Percentiles rank a stretch among this genome's conserved stretches.
Evolutionary conservation across 2,113 vertebrate species (phyloP).

Genomic region (Propithecus coquereli): DNA sequence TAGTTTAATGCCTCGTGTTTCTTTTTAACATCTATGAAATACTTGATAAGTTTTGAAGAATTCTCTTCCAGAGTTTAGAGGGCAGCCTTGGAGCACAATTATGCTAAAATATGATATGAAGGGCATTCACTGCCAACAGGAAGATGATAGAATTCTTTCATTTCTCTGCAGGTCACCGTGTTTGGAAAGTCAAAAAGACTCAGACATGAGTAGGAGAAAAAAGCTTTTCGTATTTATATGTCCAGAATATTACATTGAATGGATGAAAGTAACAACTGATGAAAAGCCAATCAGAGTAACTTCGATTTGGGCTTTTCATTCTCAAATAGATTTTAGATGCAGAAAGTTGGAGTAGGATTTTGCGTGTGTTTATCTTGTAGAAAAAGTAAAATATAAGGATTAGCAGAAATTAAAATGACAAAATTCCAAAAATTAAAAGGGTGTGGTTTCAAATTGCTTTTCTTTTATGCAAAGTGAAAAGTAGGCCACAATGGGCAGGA

Average conservation of each 20-base stretch:
- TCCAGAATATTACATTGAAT: not conserved
- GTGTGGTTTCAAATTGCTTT: constrained; percentile 56
- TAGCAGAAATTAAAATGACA: constrained; percentile 52
- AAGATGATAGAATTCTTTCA: not conserved
- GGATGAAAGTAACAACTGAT: not conserved
- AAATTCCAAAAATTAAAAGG: constrained; percentile 63
- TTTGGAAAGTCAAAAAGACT: not conserved
- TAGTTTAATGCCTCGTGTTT: not conserved
- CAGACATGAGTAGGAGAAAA: not conserved
- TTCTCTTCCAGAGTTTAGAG: not conserved
- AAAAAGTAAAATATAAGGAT: constrained; percentile 26
- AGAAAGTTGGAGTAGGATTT: not conserved
- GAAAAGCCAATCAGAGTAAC: not conserved
- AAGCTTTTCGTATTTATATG: not conserved
- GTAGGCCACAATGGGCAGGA: constrained; percentile 41
- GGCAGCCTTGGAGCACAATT: not conserved
- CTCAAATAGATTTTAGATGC: not conserved
- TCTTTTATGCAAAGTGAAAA: constrained; percentile 55
- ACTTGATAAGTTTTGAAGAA: not conserved
- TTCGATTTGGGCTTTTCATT: not conserved
- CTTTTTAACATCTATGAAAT: not conserved
- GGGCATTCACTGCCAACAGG: not conserved
- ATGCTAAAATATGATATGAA: not conserved
- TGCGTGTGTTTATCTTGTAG: constrained; percentile 4
- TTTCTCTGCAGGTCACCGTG: not conserved